These are phyloP conservation scores for Rhysida immarginata DNA, from an alignment of 1,140 invertebrate species.

Conservation along the genomic window DNA sequence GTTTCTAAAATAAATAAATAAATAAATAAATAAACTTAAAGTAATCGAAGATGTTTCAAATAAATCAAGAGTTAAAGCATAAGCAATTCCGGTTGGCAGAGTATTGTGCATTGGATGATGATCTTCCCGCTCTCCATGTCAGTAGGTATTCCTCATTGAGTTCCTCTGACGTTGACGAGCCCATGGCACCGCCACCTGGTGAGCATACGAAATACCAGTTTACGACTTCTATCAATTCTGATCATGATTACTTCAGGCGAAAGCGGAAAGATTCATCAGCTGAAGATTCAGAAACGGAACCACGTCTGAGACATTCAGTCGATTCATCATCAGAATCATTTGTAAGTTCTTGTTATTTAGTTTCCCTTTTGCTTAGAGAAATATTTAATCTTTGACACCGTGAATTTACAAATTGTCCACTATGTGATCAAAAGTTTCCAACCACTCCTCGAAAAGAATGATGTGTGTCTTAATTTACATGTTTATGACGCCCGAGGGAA, in stretches of 20 bases:
- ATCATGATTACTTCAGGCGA: slow-evolving; percentile 27
- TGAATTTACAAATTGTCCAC: neutral
- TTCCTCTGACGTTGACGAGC: slow-evolving; percentile 11
- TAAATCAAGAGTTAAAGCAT: too few relatives aligned
- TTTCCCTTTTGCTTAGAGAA: neutral
- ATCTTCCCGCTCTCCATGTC: slow-evolving; percentile 1
- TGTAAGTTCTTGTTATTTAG: slow-evolving; percentile 4
- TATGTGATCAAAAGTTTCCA: neutral
- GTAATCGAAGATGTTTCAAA: too few relatives aligned
- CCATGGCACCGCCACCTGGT: neutral
- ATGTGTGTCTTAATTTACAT: too few relatives aligned
- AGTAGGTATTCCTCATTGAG: slow-evolving; percentile 10
- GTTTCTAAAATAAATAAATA: too few relatives aligned
- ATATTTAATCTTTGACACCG: neutral
- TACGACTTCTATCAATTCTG: slow-evolving; percentile 14
- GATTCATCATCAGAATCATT: slow-evolving; percentile 16
- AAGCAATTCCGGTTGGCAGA: too few relatives aligned
- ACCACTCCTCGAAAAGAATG: too few relatives aligned
- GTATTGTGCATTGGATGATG: neutral
- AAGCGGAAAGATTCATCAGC: slow-evolving; percentile 14
- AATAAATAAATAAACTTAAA: too few relatives aligned
- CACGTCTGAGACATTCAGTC: slow-evolving; percentile 6
- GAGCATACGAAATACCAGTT: neutral
- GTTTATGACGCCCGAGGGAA: too few relatives aligned
- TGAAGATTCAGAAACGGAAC: neutral